Percentiles rank a stretch among this genome's conserved stretches.
These are phyloP conservation scores for Tapirus indicus DNA, from an alignment of 2,797 vertebrate species.

Conservation along the genomic window DNA sequence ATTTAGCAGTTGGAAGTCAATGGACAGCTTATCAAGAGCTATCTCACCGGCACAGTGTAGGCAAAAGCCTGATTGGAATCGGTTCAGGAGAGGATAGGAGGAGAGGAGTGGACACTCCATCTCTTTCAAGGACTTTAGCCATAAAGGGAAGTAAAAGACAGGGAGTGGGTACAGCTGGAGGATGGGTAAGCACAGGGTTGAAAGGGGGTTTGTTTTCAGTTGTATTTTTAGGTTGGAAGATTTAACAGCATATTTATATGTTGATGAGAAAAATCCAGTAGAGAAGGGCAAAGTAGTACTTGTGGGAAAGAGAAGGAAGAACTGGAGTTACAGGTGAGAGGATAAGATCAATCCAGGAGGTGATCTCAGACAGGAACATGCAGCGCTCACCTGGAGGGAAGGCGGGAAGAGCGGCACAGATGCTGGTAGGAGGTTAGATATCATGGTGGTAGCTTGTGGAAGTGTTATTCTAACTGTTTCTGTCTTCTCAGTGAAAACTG, in stretches of 20 bases:
- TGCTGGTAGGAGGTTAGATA: not conserved
- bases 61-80: not conserved
- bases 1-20: not conserved
- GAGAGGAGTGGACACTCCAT: not conserved
- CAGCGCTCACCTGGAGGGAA: not conserved
- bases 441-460: not conserved
- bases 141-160: not conserved
- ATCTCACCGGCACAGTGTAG: not conserved
- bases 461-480: not conserved
- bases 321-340: not conserved
- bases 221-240: not conserved
- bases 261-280: not conserved
- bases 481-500: not conserved
- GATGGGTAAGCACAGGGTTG: not conserved
- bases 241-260: not conserved
- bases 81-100: not conserved
- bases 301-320: not conserved
- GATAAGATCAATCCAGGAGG: not conserved
- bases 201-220: not conserved
- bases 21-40: not conserved
- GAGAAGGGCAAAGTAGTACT: not conserved
- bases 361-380: not conserved
- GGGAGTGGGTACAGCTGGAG: not conserved
- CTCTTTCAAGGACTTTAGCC: not conserved
- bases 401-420: not conserved